Conservation (phyloP, 2,888 invertebrate species). For the Athetis lepigone region DNA sequence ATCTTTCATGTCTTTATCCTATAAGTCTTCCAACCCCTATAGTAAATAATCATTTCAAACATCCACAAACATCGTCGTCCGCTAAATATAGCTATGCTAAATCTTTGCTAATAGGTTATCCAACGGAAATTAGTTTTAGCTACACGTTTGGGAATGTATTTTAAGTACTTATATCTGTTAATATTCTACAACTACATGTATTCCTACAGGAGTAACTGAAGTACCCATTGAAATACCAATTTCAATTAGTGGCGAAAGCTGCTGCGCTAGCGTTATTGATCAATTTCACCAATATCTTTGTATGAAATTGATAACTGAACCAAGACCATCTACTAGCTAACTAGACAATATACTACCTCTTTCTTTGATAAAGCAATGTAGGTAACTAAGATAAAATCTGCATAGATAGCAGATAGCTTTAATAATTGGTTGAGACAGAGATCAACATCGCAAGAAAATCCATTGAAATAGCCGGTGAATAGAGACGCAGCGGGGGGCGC, state of each 20-base stretch:
- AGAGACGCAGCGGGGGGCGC: slow-evolving; percentile 4
- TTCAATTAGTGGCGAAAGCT: background rate
- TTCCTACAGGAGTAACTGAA: too few relatives aligned
- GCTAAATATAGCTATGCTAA: slow-evolving; percentile 41
- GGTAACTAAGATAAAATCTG: slow-evolving; percentile 3
- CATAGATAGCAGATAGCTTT: slow-evolving; percentile 10
- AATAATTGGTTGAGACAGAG: slow-evolving; percentile 25
- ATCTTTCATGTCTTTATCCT: slow-evolving; percentile 8
- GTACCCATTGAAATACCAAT: background rate
- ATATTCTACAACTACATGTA: too few relatives aligned
- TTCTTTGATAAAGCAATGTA: background rate
- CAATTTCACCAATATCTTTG: background rate
- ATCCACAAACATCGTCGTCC: slow-evolving; percentile 22
- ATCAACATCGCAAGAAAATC: slow-evolving; percentile 31
- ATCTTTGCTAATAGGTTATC: slow-evolving; percentile 31
- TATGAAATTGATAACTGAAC: background rate
- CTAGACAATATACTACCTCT: background rate
- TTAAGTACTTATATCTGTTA: background rate
- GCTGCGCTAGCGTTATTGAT: too few relatives aligned
- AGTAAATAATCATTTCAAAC: slow-evolving; percentile 26
- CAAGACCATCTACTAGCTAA: background rate
- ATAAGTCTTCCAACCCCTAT: slow-evolving; percentile 16
- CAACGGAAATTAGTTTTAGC: slow-evolving; percentile 37
- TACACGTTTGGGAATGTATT: slow-evolving; percentile 1
- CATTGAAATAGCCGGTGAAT: slow-evolving; percentile 35